Base-by-base conservation (phyloP, 2,888 invertebrate genomes). In the Cotesia congregata region DNA sequence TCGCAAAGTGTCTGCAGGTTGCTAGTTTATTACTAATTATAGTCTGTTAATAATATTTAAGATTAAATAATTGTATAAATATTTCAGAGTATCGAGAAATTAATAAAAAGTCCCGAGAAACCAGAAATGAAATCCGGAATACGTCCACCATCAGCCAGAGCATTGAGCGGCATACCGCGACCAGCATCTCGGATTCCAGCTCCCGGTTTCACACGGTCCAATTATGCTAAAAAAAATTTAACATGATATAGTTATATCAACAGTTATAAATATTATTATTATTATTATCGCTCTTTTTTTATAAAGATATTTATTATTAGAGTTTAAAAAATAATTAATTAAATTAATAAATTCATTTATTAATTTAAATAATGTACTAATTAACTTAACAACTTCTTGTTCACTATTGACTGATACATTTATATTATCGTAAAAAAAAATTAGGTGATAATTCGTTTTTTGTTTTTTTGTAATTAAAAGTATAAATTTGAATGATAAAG, bases 171-270 rank as follows among this genome's bases (percentile, higher is more conserved):
- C 72, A 89, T 88, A 78, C 89, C 89, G 61, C 86, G 89, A 83
- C 89, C 89, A 50, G 83, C 87, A 9, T 88, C 88, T 6, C 86
- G 89, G 20, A 89, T 89, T 77, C 89, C 89, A 72, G 88, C 83
- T 6, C 85, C 85, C 6, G 84, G 83, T 79, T 78, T 83, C 50
- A 60, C 82, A 38, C 84, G 85, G 70, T 80, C 85, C 61, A 81
- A 72, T 74, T 67, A 67, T 5, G 80, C 77, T 38, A 65, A 65
- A 65, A 65, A 30, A 75, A 78, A 68, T 78, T 79, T 78, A 78
- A 80, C 17, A 17, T 17, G 30, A 67, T 6, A 20, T 17, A 30
- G 7, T 67, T 30, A 30, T 67, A 67, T 5, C 6, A 67, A 40
- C 39, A 72, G 65, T 65, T 64, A 72, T 40, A 65, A 72, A 41